A percentile compares a stretch with the other conserved stretches of the same genome.
phyloP scores from a whole-genome alignment of 2,888 invertebrate species.

The Cheiracanthium punctorium region DNA sequence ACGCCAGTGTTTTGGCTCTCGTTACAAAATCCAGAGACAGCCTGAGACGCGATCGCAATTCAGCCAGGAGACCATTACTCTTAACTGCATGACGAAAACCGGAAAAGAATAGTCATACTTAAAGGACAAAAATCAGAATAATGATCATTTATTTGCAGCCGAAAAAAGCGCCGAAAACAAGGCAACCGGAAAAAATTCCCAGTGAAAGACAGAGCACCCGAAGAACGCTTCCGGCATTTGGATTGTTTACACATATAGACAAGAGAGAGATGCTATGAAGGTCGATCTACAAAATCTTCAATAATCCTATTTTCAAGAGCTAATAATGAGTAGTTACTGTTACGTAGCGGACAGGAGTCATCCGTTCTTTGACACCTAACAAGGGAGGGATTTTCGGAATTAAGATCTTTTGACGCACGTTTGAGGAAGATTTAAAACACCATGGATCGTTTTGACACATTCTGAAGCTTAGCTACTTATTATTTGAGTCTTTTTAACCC shows the following conservation, averaged over 20 bases:
- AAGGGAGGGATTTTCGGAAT: no score
- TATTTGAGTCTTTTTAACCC: no score
- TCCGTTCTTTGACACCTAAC: not conserved
- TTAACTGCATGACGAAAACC: slow-evolving; percentile 18
- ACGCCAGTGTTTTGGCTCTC: no score
- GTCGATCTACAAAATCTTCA: not conserved
- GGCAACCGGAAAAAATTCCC: slow-evolving; percentile 18
- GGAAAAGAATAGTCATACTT: not conserved
- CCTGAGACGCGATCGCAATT: not conserved
- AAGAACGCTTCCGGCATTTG: slow-evolving; percentile 19
- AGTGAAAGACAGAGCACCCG: not conserved
- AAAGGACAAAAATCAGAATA: slow-evolving; percentile 20
- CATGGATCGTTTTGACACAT: no score
- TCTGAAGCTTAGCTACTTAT: no score
- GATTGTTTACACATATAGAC: not conserved
- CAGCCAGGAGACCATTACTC: not conserved
- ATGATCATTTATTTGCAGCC: slow-evolving; percentile 2
- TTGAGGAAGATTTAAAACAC: no score
- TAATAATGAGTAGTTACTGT: not conserved
- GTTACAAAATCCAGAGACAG: no score
- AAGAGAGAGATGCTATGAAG: not conserved
- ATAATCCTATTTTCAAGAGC: not conserved
- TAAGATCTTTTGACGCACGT: no score
- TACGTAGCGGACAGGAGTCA: not conserved
- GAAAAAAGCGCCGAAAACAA: slow-evolving; percentile 18